Evolutionary conservation across 2,888 invertebrate species (phyloP).

Genomic region (Temnothorax rugatulus): DNA sequence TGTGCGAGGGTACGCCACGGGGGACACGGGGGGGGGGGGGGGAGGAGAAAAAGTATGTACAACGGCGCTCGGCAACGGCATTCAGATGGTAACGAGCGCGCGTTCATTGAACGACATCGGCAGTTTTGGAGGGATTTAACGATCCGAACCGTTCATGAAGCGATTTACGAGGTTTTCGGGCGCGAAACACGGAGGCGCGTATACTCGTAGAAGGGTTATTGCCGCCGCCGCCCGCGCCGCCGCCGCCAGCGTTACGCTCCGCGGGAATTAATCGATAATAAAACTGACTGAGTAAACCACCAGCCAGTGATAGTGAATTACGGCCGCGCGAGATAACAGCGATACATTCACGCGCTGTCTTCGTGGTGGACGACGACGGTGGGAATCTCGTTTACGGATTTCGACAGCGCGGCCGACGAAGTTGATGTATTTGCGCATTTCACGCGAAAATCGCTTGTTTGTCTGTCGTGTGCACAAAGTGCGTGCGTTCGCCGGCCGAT

Average conservation of each 20-base stretch:
- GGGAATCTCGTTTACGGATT: conserved; percentile 18
- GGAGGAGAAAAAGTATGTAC: conserved; percentile 1
- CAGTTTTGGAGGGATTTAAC: conserved; percentile 60
- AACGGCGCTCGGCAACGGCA: conserved; percentile 46
- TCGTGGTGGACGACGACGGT: not conserved
- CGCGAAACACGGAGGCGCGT: conserved; percentile 23
- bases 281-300: conserved; percentile 39
- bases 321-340: not conserved
- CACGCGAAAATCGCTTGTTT: conserved; percentile 38
- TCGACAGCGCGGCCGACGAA: not conserved
- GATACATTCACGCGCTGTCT: not conserved
- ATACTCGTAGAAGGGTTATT: conserved; percentile 25
- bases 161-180: conserved; percentile 61
- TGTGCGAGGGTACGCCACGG: not conserved
- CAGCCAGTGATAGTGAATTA: conserved; percentile 20
- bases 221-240: conserved; percentile 13
- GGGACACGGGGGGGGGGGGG: not conserved
- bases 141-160: conserved; percentile 50
- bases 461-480: conserved; percentile 15
- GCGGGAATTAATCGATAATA: conserved; percentile 51
- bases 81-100: conserved; percentile 62
- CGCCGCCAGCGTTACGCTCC: not conserved
- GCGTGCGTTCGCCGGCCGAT: conserved; percentile 22
- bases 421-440: conserved; percentile 26
- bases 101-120: conserved; percentile 47